phyloP scores from a whole-genome alignment of 1,140 invertebrate genomes.

The Euura lappo region DNA sequence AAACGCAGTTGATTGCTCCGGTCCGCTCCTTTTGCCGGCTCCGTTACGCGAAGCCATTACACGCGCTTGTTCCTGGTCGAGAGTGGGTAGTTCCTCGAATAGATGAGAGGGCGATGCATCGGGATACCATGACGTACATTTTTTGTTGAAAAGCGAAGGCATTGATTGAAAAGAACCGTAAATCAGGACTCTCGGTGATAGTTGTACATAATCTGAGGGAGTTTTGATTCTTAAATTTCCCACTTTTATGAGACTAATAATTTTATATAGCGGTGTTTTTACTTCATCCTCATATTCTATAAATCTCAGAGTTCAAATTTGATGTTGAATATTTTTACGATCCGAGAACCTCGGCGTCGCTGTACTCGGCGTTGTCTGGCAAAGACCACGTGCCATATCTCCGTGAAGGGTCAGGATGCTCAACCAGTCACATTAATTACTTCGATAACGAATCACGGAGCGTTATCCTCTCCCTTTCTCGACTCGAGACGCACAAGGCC shows the following conservation, averaged over 20 bases:
- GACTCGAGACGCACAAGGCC: not conserved
- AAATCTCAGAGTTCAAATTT: not conserved
- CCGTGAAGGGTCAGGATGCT: not conserved
- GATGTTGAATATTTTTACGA: not conserved
- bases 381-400: not conserved
- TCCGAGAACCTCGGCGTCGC: not conserved
- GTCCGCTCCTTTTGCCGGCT: not conserved
- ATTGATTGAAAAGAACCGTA: not conserved
- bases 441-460: constrained; percentile 7
- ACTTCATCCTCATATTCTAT: not conserved
- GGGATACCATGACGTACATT: not conserved
- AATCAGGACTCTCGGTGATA: not conserved
- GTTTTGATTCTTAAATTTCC: not conserved
- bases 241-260: not conserved
- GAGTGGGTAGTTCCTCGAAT: not conserved
- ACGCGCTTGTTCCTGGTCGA: not conserved
- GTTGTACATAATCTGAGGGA: not conserved
- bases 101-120: not conserved
- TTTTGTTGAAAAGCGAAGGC: not conserved
- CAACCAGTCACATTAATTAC: constrained; percentile 5
- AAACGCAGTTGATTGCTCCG: not conserved
- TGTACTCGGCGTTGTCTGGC: not conserved
- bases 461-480: not conserved
- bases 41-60: not conserved
- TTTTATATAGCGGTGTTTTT: not conserved